phyloP scores from a whole-genome alignment of 2,888 invertebrate species.

The Chrysodeixis includens region DNA sequence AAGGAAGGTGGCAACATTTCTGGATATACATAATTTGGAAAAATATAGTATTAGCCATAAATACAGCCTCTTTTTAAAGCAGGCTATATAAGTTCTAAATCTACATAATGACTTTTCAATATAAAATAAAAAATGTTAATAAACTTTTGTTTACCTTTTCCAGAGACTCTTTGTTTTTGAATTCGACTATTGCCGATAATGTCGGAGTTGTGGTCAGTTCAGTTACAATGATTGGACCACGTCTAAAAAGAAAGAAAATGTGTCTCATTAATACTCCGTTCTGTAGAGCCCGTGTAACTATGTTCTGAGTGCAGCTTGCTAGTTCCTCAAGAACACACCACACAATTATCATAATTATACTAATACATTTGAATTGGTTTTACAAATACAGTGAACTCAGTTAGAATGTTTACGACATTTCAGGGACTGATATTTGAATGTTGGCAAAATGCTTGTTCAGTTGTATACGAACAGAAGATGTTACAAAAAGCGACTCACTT shows the following conservation, averaged over 20 bases:
- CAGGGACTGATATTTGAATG: slow-evolving; percentile 88
- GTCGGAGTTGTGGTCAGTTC: slow-evolving; percentile 89
- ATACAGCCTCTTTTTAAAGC: slow-evolving; percentile 64
- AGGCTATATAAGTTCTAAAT: slow-evolving; percentile 62
- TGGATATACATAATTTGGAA: slow-evolving; percentile 78
- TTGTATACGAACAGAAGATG: slow-evolving; percentile 13
- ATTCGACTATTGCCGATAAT: slow-evolving; percentile 89
- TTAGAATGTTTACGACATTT: slow-evolving; percentile 53
- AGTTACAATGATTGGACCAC: slow-evolving; percentile 89
- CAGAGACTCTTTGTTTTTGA: slow-evolving; percentile 89
- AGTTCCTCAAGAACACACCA: slow-evolving; percentile 71
- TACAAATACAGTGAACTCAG: slow-evolving; percentile 61
- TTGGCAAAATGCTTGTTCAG: slow-evolving; percentile 70
- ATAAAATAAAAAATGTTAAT: slow-evolving; percentile 80
- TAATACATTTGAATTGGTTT: slow-evolving; percentile 54
- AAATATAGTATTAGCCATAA: slow-evolving; percentile 72
- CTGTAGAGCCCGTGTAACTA: slow-evolving; percentile 60
- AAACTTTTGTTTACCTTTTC: slow-evolving; percentile 88
- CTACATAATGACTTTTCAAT: slow-evolving; percentile 60
- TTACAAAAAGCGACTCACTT: slow-evolving; percentile 74
- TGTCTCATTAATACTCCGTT: slow-evolving; percentile 85
- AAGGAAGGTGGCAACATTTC: slow-evolving; percentile 61
- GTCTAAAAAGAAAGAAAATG: slow-evolving; percentile 89
- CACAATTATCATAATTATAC: slow-evolving; percentile 49
- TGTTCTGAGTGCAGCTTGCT: slow-evolving; percentile 73